phyloP scores from a whole-genome alignment of 2,797 vertebrate genomes.

The Natrix natrix region DNA sequence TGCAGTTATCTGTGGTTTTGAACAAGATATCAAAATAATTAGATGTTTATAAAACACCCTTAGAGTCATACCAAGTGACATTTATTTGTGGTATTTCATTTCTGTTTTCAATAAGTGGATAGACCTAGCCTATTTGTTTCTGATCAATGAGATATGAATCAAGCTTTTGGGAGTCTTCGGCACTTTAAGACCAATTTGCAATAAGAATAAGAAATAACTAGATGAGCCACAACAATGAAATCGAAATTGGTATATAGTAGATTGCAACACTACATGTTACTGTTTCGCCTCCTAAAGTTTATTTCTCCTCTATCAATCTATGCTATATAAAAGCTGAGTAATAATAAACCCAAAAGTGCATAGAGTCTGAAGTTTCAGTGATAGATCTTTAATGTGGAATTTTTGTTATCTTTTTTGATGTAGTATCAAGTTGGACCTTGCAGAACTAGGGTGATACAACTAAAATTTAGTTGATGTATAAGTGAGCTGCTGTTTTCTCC shows the following conservation, averaged over 20 bases:
- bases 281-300: constrained; percentile 40
- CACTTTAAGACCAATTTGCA: constrained; percentile 63
- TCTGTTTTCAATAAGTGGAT: constrained; percentile 53
- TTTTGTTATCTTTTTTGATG: background rate
- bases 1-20: constrained; percentile 47
- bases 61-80: constrained; percentile 55
- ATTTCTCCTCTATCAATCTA: constrained; percentile 30
- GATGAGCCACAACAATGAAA: constrained; percentile 27
- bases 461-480: background rate
- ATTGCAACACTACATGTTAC: constrained; percentile 14
- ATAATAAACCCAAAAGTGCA: background rate
- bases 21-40: constrained; percentile 39
- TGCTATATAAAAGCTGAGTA: background rate
- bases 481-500: background rate
- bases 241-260: background rate
- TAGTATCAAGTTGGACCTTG: background rate
- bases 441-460: background rate
- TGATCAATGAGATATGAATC: constrained; percentile 55
- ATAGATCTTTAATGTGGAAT: background rate
- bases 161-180: constrained; percentile 53
- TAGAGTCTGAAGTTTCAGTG: background rate
- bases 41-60: constrained; percentile 48
- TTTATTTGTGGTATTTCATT: constrained; percentile 63
- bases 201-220: constrained; percentile 56
- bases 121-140: constrained; percentile 56